phyloP scores from a whole-genome alignment of 2,888 invertebrate genomes.

The Ennomos fuscantarius region DNA sequence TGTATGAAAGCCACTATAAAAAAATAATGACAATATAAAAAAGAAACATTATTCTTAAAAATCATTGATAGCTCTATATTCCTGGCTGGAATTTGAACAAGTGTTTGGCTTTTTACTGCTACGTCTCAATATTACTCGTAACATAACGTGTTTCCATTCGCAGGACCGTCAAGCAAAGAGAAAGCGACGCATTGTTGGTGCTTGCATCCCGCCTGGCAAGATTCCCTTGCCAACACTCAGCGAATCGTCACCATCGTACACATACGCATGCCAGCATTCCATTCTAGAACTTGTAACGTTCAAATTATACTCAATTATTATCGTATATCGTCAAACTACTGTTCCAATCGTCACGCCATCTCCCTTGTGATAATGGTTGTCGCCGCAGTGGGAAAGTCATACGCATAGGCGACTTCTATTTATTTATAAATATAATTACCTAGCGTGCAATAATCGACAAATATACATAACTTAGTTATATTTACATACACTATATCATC shows the following conservation, averaged over 20 bases:
- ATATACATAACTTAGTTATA: constrained; percentile 34
- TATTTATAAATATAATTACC: constrained; percentile 35
- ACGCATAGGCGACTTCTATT: constrained; percentile 34
- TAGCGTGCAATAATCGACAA: constrained; percentile 43
- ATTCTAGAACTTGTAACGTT: constrained; percentile 58
- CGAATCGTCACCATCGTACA: constrained; percentile 48
- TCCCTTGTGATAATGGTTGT: constrained; percentile 30
- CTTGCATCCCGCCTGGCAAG: constrained; percentile 67
- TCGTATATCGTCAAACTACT: constrained; percentile 34
- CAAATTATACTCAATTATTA: constrained; percentile 56
- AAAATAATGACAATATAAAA: no score
- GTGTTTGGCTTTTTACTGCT: neutral
- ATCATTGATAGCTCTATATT: constrained; percentile 1
- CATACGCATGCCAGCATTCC: constrained; percentile 47
- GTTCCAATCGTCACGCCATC: constrained; percentile 34
- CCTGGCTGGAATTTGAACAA: constrained; percentile 1
- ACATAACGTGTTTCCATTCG: constrained; percentile 19
- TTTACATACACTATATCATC: constrained; percentile 34
- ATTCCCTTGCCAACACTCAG: constrained; percentile 50
- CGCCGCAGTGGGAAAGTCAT: constrained; percentile 30
- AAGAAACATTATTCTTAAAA: neutral
- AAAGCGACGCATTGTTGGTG: constrained; percentile 63
- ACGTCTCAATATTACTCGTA: neutral
- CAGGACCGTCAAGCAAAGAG: constrained; percentile 72
- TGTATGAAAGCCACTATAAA: no score